A percentile compares a stretch with the other conserved stretches of the same genome.
Evolutionary conservation across 2,888 invertebrate species (phyloP).

Genomic region (Limnephilus auricula): DNA sequence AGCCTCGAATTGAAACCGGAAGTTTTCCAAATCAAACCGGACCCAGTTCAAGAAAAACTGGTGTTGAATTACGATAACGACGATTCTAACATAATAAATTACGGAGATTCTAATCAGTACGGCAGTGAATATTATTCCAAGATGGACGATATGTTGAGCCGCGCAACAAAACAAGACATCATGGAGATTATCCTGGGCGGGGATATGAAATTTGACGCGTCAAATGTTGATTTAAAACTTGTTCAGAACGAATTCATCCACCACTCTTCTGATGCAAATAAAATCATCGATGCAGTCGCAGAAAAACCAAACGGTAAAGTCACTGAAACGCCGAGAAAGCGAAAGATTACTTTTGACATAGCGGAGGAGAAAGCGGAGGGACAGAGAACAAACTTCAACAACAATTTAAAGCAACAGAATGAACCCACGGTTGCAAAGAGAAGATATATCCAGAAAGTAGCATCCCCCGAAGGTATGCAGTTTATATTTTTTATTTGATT

Average conservation of each 20-base stretch:
- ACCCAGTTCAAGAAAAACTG: constrained; percentile 43
- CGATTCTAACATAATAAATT: not conserved
- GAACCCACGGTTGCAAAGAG: constrained; percentile 38
- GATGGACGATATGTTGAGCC: constrained; percentile 75
- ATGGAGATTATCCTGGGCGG: constrained; percentile 77
- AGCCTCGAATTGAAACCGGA: constrained; percentile 51
- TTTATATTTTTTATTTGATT: not conserved
- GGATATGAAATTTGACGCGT: constrained; percentile 69
- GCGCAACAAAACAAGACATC: constrained; percentile 74
- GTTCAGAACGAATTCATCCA: constrained; percentile 8
- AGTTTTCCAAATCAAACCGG: constrained; percentile 40
- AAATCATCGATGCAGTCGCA: not conserved
- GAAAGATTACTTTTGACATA: constrained; percentile 53
- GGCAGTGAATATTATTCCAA: constrained; percentile 71
- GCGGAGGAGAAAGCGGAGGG: constrained; percentile 43
- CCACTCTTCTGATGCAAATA: not conserved
- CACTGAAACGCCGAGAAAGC: constrained; percentile 44
- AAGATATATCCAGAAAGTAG: constrained; percentile 30
- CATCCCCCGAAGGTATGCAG: constrained; percentile 48
- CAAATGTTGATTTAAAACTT: constrained; percentile 68
- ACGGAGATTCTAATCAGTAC: constrained; percentile 22
- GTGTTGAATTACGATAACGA: not conserved
- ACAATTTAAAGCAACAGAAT: constrained; percentile 53
- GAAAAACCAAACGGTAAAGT: constrained; percentile 24
- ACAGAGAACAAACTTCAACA: constrained; percentile 58